Evolutionary conservation across 2,797 vertebrate species (phyloP), one percentile per base, ranked within the genome.

Genomic region (Pipistrellus kuhlii): DNA sequence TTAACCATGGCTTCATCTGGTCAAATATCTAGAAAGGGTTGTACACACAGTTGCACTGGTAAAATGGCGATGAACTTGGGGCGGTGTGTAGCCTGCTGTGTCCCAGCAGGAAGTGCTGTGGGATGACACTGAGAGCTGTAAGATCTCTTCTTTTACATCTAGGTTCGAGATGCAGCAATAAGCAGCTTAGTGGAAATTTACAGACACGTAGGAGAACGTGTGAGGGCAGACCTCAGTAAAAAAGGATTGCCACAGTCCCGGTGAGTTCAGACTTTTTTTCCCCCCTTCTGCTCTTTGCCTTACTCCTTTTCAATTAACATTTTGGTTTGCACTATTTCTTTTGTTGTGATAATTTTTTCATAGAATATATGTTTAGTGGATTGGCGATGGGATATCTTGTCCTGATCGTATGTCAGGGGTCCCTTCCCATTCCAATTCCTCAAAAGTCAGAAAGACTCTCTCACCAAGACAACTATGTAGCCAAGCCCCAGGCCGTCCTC

Each of bases 151-250:
- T 97, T 94, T 97, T 96, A 88, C 0, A 0, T 94, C 93, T 98
- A 99, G 99, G 99, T 99, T 85, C 98, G 99, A 95, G 99, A 99
- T 78, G 99, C 99, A 95, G 99, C 99, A 91, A 99, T 99, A 98
- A 99, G 98, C 98, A 99, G 99, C 97, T 97, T 99, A 97, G 99
- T 99, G 97, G 99, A 99, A 98, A 99, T 99, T 98, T 99, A 99
- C 98, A 99, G 98, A 98, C 99, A 99, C 12, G 99, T 99, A 85
- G 99, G 99, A 75, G 99, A 99, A 97, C 98, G 99, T 76, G 99
- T 99, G 97, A 99, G 99, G 97, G 98, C 99, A 97, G 99, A 99
- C 97, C 99, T 99, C 97, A 99, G 99, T 98, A 99, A 99, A 97
- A 99, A 99, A 98, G 99, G 99, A 97, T 98, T 99, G 75, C 99